A percentile compares a stretch with the other conserved stretches of the same genome.
These are phyloP conservation scores for Psephotus haematonotus DNA, from an alignment of 2,113 vertebrate genomes.

Conservation along the genomic window DNA sequence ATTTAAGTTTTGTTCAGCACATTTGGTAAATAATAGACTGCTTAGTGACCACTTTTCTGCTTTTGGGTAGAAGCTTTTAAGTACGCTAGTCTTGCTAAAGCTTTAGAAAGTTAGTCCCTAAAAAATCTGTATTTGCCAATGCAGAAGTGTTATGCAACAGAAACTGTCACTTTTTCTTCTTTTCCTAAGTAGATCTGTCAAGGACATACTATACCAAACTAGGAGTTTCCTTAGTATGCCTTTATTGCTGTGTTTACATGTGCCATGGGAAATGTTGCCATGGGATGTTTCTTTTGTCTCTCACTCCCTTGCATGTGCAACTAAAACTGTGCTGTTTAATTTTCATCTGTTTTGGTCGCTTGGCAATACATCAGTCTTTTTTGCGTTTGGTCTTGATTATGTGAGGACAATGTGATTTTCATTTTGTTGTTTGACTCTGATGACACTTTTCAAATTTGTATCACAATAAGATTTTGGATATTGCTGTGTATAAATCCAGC, in stretches of 20 bases:
- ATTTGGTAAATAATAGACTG: not conserved
- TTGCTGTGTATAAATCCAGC: not conserved
- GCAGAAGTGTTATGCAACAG: not conserved
- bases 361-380: conserved; percentile 66
- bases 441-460: not conserved
- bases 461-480: not conserved
- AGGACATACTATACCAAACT: not conserved
- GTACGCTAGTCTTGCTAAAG: not conserved
- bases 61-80: not conserved
- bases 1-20: not conserved
- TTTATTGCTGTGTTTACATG: not conserved
- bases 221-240: not conserved
- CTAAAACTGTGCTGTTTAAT: conserved; percentile 52
- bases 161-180: not conserved
- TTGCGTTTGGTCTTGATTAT: conserved; percentile 67
- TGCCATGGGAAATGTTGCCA: conserved; percentile 11
- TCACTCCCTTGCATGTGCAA: not conserved
- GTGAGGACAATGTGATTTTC: conserved; percentile 44
- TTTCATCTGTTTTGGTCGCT: conserved; percentile 59
- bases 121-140: not conserved
- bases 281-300: conserved; percentile 12
- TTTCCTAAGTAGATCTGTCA: not conserved
- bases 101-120: not conserved
- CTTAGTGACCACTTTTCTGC: not conserved
- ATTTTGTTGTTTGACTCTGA: conserved; percentile 11